phyloP scores from a whole-genome alignment of 2,113 vertebrate genomes.

The Galbula dea region DNA sequence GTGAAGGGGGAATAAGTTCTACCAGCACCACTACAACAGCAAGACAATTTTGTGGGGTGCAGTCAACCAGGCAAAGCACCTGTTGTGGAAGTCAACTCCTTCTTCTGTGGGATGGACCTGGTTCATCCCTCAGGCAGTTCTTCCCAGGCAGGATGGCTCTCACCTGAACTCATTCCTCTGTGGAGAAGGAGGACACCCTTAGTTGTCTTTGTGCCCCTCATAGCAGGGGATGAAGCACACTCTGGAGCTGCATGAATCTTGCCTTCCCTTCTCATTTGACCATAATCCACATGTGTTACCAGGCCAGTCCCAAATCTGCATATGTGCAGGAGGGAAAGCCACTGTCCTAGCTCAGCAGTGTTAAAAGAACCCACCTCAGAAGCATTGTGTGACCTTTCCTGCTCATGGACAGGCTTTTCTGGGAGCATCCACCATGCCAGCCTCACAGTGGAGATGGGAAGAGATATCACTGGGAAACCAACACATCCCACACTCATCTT shows the following conservation, averaged over 20 bases:
- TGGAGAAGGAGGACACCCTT: neutral
- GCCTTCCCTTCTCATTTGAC: neutral
- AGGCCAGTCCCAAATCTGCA: neutral
- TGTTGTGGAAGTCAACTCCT: neutral
- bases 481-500: fast-evolving
- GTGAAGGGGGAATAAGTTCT: neutral
- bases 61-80: neutral
- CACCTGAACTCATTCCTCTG: neutral
- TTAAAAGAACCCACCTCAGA: neutral
- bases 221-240: neutral
- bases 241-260: neutral
- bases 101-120: neutral
- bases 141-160: neutral
- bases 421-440: neutral
- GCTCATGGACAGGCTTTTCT: neutral
- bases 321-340: neutral
- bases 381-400: neutral
- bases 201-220: neutral
- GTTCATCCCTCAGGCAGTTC: fast-evolving
- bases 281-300: neutral
- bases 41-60: neutral
- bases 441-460: neutral
- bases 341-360: fast-evolving
- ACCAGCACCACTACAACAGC: fast-evolving
- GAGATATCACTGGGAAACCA: neutral